phyloP scores from a whole-genome alignment of 2,797 vertebrate genomes.

The Sitta carolinensis region DNA sequence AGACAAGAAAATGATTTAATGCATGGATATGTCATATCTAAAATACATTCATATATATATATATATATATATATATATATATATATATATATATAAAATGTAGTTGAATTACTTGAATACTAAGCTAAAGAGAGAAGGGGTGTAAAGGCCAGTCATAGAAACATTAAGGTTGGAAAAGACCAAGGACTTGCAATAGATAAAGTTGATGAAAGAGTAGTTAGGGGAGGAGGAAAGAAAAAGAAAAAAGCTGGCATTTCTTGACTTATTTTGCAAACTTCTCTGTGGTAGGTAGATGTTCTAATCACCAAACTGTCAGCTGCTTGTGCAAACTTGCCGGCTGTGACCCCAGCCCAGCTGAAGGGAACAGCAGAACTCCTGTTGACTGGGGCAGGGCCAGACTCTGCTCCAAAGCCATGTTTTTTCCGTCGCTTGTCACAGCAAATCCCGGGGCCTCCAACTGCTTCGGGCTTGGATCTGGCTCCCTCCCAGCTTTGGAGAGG shows the following conservation, averaged over 20 bases:
- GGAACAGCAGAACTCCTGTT: background rate
- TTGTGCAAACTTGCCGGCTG: background rate
- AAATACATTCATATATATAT: accelerated
- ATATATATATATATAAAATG: background rate
- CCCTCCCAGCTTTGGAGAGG: background rate
- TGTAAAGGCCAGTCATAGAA: background rate
- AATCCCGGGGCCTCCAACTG: background rate
- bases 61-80: background rate
- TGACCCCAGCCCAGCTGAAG: background rate
- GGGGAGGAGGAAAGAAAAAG: background rate
- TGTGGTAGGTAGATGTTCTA: background rate
- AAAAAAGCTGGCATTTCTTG: background rate
- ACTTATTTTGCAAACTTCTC: background rate
- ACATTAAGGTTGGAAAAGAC: background rate
- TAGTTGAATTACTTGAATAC: background rate
- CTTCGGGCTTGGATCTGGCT: background rate
- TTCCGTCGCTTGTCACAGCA: background rate
- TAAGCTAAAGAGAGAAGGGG: background rate
- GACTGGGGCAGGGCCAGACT: background rate
- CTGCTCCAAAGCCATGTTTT: background rate
- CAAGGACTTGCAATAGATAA: background rate
- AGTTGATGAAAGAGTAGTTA: background rate
- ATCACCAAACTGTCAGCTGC: background rate
- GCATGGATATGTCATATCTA: background rate
- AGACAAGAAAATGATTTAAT: background rate